Conservation (phyloP, 2,797 vertebrate genomes). For the Choloepus didactylus region DNA sequence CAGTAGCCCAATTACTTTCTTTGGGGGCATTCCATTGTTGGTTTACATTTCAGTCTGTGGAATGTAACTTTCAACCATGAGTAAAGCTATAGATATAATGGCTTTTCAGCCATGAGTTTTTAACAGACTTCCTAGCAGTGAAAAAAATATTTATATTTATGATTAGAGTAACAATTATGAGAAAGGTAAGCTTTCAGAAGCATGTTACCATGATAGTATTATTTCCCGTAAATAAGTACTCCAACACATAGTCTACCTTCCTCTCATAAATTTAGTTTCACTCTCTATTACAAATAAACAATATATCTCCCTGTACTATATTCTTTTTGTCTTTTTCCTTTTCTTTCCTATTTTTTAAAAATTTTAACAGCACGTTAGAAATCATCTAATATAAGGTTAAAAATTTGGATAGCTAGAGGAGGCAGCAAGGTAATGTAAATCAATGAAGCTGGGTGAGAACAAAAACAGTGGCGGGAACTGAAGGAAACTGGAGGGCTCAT, state of each 20-base stretch:
- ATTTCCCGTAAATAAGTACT: background rate
- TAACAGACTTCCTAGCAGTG: background rate
- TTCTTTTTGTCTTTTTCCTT: background rate
- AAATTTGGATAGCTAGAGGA: too few relatives aligned
- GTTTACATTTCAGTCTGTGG: background rate
- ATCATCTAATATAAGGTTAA: background rate
- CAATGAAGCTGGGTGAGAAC: background rate
- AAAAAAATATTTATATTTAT: background rate
- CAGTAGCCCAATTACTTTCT: background rate
- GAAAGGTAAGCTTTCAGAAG: rapidly evolving
- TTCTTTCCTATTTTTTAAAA: background rate
- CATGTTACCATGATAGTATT: background rate
- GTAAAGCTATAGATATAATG: background rate
- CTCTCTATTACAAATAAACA: background rate
- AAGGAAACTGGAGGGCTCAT: rapidly evolving
- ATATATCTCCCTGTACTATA: background rate
- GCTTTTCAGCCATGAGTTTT: background rate
- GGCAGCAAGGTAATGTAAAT: background rate
- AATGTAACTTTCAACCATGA: background rate
- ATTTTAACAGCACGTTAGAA: background rate
- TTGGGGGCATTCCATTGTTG: background rate
- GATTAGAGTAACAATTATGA: background rate
- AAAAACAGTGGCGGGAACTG: background rate
- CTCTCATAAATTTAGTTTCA: background rate
- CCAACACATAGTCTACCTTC: too few relatives aligned